Conservation (phyloP, 2,113 vertebrate species). For the Epinephelus cyanopodus region DNA sequence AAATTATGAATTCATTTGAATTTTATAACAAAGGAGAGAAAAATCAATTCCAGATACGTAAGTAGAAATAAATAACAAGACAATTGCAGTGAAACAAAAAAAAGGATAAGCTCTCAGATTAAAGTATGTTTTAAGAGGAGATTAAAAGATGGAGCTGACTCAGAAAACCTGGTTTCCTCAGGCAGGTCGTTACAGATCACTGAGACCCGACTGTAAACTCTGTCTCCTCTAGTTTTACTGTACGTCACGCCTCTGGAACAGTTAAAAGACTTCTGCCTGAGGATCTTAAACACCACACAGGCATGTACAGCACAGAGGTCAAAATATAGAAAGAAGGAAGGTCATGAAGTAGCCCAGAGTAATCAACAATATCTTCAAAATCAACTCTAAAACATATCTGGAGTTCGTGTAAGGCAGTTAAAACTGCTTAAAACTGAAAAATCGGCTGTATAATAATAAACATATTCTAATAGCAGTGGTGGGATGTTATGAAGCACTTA, state of each 20-base stretch:
- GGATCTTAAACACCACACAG: neutral
- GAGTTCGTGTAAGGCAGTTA: too few species aligned
- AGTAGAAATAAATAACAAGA: neutral
- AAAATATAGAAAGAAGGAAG: neutral
- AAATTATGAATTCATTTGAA: neutral
- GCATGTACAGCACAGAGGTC: accelerated
- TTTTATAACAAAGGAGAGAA: neutral
- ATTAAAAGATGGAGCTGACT: neutral
- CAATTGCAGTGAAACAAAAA: neutral
- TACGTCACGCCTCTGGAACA: neutral
- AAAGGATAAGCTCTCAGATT: neutral
- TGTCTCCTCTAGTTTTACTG: neutral
- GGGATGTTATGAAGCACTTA: too few species aligned
- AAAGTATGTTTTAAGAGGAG: neutral
- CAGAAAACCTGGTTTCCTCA: neutral
- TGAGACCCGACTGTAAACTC: neutral
- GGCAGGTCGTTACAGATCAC: neutral
- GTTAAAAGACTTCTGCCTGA: neutral
- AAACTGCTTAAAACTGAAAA: too few species aligned
- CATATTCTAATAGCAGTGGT: too few species aligned
- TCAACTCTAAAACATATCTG: neutral
- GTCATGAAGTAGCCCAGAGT: neutral
- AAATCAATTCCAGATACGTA: too few species aligned
- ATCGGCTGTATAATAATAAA: too few species aligned
- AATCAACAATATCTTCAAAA: neutral